phyloP scores from a whole-genome alignment of 2,797 vertebrate species.

The Sarcoramphus papa region DNA sequence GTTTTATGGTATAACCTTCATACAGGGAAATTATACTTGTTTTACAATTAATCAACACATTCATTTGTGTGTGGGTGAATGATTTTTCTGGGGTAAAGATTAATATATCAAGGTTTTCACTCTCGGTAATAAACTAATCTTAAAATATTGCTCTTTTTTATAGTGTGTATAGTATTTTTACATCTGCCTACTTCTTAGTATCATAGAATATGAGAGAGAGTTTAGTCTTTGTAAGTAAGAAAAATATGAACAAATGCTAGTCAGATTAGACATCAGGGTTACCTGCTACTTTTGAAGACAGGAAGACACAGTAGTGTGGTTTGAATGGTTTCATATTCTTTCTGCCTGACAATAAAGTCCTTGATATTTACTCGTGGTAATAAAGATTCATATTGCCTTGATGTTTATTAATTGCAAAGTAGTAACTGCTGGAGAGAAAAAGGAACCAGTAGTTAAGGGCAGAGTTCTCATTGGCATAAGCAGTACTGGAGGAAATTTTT shows the following conservation, averaged over 20 bases:
- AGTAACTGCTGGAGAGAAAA: not conserved
- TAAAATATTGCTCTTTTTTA: not conserved
- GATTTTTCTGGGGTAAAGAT: not conserved
- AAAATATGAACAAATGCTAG: not conserved
- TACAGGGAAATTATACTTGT: not conserved
- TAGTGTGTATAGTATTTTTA: not conserved
- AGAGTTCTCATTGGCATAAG: not conserved
- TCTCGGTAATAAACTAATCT: not conserved
- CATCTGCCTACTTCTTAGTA: not conserved
- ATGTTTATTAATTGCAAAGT: not conserved
- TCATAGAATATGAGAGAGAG: not conserved
- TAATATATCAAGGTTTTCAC: not conserved
- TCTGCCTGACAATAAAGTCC: not conserved
- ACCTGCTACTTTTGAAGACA: not conserved
- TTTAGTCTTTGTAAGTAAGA: not conserved
- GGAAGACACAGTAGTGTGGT: not conserved
- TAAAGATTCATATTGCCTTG: not conserved
- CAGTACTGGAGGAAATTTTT: not conserved
- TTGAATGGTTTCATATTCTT: not conserved
- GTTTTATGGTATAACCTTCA: not conserved
- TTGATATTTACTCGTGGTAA: not conserved
- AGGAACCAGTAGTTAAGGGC: not conserved
- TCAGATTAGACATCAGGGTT: not conserved
- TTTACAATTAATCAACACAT: not conserved
- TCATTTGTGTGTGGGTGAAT: not conserved